Evolutionary conservation across 2,888 invertebrate genomes (phyloP), one percentile per base, ranked within the genome.

Genomic region (Synergus itoensis): DNA sequence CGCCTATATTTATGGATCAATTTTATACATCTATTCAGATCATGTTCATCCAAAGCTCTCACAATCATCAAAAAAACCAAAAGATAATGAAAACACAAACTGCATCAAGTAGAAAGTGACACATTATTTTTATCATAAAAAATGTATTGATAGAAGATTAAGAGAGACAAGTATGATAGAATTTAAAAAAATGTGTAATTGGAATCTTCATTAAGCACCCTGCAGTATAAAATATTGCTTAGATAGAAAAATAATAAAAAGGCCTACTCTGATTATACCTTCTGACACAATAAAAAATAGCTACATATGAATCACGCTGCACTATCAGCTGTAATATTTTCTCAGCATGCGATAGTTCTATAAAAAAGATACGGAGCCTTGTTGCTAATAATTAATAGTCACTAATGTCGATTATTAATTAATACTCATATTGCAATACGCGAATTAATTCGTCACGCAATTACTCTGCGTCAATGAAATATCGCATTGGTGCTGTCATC

Each of bases 1-100:
- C 78, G 81, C 80, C 82, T 81, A 81, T 81, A 81, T 82, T 81
- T 82, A 80, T 84, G 77, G 82, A 84, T 81, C 77, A 81, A 41
- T 65, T 12, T 18, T 65, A 65, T 65, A 41, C n/a, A 18, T 41
- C n/a, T 11, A 4, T 12, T 36, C 2, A 63, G 36, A 36, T 63
- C 53, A 63, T 63, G 16, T 63, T 40, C 36, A n/a, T 9, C 2
- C 53, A 53, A 53, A 9, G n/a, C 53, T 18, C 16, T 16, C 9
- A 53, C n/a, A n/a, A 9, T 18, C 9, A 53, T 5, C 7, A 36
- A 36, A 53, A 8, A 8, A 53, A 53, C n/a, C 48, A n/a, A 8
- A n/a, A 48, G 16, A n/a, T 1, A 7, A 7, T 7, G 0, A 0
- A 48, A 48, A n/a, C 16, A 16, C 7, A 48, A 48, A 48, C 7